These are phyloP conservation scores for Chaenocephalus aceratus DNA, from an alignment of 2,113 vertebrate species.

Conservation along the genomic window DNA sequence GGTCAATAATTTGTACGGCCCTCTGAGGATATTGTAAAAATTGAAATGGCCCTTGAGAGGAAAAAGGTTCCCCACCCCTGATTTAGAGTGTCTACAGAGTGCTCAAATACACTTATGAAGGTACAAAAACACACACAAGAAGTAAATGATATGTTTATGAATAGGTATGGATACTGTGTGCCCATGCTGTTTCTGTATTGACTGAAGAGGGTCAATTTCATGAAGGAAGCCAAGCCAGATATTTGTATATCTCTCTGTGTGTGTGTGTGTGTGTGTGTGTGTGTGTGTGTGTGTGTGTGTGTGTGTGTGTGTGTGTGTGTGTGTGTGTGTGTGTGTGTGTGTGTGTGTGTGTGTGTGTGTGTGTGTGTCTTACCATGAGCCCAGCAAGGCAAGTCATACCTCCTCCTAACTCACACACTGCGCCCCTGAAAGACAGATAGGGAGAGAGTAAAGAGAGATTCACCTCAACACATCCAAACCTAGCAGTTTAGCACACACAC, in stretches of 20 bases:
- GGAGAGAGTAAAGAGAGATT: conserved; percentile 57
- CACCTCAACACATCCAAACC: conserved; percentile 53
- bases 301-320: neutral
- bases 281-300: conserved; percentile 20
- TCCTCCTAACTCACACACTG: conserved; percentile 81
- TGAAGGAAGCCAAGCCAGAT: conserved; percentile 33
- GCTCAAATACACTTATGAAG: neutral
- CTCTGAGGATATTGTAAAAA: no score
- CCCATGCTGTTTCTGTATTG: conserved; percentile 56
- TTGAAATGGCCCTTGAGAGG: no score
- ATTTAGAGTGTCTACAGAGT: conserved; percentile 4
- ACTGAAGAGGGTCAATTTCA: conserved; percentile 54
- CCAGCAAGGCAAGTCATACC: conserved; percentile 83
- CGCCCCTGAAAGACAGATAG: conserved; percentile 70
- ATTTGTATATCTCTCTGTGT: conserved; percentile 17
- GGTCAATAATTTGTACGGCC: no score
- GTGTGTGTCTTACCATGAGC: conserved; percentile 76
- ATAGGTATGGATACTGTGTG: conserved; percentile 38
- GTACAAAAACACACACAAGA: neutral
- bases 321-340: conserved; percentile 19
- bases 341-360: conserved; percentile 19
- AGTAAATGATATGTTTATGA: conserved; percentile 31
- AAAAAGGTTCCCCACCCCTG: no score
- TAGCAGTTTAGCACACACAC: conserved; percentile 54
- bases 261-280: conserved; percentile 14